A percentile compares a stretch with the other conserved stretches of the same genome.
Conservation (phyloP, 2,113 vertebrate species). For the Eulemur macaco region DNA sequence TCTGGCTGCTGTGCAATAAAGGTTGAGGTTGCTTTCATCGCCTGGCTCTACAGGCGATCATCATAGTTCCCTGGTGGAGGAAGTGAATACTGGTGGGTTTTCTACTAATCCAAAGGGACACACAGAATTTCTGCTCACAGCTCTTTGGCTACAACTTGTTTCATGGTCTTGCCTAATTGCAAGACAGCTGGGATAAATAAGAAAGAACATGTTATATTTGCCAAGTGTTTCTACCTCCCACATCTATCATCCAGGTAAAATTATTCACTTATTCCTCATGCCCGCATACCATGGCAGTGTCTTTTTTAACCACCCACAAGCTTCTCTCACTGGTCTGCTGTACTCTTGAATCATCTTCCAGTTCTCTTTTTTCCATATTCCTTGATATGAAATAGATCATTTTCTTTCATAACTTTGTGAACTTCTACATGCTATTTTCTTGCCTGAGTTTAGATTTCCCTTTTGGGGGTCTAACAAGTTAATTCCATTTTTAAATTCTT, state of each 20-base stretch:
- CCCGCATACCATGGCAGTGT: accelerated
- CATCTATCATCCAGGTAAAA: background rate
- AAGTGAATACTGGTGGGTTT: background rate
- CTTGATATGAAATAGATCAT: background rate
- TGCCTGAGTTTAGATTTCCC: background rate
- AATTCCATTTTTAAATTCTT: background rate
- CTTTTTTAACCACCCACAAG: background rate
- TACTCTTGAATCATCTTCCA: background rate
- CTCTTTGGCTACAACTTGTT: background rate
- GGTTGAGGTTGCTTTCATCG: background rate
- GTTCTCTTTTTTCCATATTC: background rate
- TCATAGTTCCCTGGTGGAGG: background rate
- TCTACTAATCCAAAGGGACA: too few relatives aligned
- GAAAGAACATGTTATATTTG: background rate
- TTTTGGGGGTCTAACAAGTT: background rate
- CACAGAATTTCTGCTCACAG: background rate
- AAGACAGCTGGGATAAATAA: background rate
- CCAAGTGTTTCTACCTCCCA: background rate
- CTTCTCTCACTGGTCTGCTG: background rate
- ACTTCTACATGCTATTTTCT: background rate
- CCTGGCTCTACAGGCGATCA: background rate
- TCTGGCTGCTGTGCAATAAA: background rate
- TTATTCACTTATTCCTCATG: background rate
- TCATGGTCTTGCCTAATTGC: background rate
- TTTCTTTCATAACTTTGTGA: background rate